phyloP scores from a whole-genome alignment of 2,797 vertebrate genomes.

The Muraenolepis orangiensis region DNA sequence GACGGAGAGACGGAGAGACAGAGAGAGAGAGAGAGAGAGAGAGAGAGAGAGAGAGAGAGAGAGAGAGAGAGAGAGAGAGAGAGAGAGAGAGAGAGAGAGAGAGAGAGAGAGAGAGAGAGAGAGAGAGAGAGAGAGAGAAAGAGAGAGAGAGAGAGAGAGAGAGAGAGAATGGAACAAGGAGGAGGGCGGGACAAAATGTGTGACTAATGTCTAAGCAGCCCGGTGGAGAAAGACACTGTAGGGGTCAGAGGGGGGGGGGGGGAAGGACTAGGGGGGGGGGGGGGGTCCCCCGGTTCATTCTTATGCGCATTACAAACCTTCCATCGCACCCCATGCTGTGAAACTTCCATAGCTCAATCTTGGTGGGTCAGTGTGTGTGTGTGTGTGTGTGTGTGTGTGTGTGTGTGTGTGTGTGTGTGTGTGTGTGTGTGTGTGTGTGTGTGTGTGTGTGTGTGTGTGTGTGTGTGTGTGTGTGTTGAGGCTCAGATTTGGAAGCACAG shows the following conservation, averaged over 20 bases:
- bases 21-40: background rate
- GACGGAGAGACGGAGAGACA: too few relatives aligned
- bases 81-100: background rate
- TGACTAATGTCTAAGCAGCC: constrained; percentile 63
- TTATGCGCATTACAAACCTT: constrained; percentile 67
- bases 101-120: background rate
- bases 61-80: background rate
- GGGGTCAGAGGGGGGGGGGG: constrained; percentile 52
- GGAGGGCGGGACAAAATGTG: constrained; percentile 61
- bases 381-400: constrained; percentile 21
- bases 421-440: background rate
- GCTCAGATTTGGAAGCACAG: constrained; percentile 36
- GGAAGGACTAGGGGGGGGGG: constrained; percentile 64
- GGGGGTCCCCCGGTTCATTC: constrained; percentile 52
- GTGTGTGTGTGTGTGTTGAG: background rate
- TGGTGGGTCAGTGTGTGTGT: constrained; percentile 26
- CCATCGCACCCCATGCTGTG: constrained; percentile 64
- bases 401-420: constrained; percentile 3
- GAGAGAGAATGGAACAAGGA: constrained; percentile 41
- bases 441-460: constrained; percentile 2
- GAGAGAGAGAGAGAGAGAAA: constrained; percentile 37
- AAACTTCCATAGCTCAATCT: constrained; percentile 46
- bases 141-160: constrained; percentile 11
- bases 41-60: background rate
- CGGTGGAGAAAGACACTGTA: constrained; percentile 59